Base-by-base conservation (phyloP, 2,888 invertebrate genomes). In the Andrena minutula region DNA sequence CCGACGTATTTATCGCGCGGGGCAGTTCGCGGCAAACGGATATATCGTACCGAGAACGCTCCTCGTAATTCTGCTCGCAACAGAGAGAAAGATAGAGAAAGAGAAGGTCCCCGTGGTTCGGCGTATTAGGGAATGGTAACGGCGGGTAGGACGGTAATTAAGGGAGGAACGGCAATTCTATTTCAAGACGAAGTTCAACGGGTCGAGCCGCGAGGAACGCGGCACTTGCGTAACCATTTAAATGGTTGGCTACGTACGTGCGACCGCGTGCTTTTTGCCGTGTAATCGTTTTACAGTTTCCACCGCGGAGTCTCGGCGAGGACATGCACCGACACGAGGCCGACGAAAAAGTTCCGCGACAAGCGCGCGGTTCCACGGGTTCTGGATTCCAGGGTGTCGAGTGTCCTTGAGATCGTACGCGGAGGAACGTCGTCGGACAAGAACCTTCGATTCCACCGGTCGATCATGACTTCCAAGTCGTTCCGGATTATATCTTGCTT, bases 371-470 rank as follows among this genome's bases (percentile, higher is more conserved):
- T 75, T 76, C 82, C 83, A 74, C 89, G 79, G 84, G 86, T 82
- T 84, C 87, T 88, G 82, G 85, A 90, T 90, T 89, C 89, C 89
- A 83, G 84, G 86, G 86, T 88, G 86, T 84, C 79, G 82, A 74
- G 88, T 86, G 88, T 89, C 90, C 90, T 90, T 90, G 90, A 86
- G 86, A 79, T 72, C 58, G 86, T 89, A 88, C 88, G 89, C 83
- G 86, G 70, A 82, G 86, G 90, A 86, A 90, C 89, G 90, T 75
- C 79, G 85, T 64, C 79, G 71, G 74, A 75, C 89, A 79, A 83
- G 88, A 76, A 75, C 51, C 73, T 75, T 77, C 79, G 85, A 88
- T 87, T 81, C 76, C 79, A 56, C 68, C 73, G 86, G 66, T 86
- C 86, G 80, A 86, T 85, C 86, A 69, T 76, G 74, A 72, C 87